These are phyloP conservation scores for Acanthurus leucopareius DNA, from an alignment of 2,797 vertebrate species.

Conservation along the genomic window DNA sequence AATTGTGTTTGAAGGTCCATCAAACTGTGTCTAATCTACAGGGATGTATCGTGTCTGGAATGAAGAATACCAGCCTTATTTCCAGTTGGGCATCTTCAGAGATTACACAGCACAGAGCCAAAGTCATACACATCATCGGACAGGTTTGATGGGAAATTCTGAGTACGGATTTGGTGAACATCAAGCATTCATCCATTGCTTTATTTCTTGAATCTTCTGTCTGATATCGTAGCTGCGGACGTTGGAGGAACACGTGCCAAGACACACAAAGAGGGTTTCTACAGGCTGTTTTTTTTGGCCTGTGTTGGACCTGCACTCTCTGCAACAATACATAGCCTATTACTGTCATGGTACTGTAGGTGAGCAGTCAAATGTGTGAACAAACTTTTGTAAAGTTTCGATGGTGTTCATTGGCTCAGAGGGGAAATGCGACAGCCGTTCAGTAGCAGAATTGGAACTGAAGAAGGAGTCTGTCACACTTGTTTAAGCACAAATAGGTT, in stretches of 20 bases:
- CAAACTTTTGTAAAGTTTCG: slow-evolving; percentile 46
- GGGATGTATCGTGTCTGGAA: slow-evolving; percentile 40
- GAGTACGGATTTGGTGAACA: slow-evolving; percentile 50
- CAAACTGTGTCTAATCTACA: slow-evolving; percentile 65
- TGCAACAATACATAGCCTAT: slow-evolving; percentile 40
- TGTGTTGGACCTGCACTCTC: slow-evolving; percentile 20
- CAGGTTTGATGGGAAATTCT: slow-evolving; percentile 42
- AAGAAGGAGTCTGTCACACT: slow-evolving; percentile 47
- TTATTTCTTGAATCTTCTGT: slow-evolving; percentile 19
- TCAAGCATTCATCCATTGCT: slow-evolving; percentile 38
- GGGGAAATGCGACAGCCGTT: slow-evolving; percentile 60
- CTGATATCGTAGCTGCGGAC: slow-evolving; percentile 12
- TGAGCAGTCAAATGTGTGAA: slow-evolving; percentile 47
- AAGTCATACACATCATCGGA: slow-evolving; percentile 35
- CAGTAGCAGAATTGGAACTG: slow-evolving; percentile 48
- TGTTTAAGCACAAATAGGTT: slow-evolving; percentile 51
- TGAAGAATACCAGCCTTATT: slow-evolving; percentile 46
- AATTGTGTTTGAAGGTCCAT: slow-evolving; percentile 46
- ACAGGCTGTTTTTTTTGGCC: slow-evolving; percentile 24
- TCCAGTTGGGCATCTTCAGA: slow-evolving; percentile 19
- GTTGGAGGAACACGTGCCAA: slow-evolving; percentile 2
- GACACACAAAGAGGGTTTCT: slow-evolving; percentile 6
- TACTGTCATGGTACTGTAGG: slow-evolving; percentile 37
- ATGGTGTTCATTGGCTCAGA: slow-evolving; percentile 56
- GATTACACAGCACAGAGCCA: slow-evolving; percentile 42